These are phyloP conservation scores for Agriopis marginaria DNA, from an alignment of 2,888 invertebrate species.

Conservation along the genomic window DNA sequence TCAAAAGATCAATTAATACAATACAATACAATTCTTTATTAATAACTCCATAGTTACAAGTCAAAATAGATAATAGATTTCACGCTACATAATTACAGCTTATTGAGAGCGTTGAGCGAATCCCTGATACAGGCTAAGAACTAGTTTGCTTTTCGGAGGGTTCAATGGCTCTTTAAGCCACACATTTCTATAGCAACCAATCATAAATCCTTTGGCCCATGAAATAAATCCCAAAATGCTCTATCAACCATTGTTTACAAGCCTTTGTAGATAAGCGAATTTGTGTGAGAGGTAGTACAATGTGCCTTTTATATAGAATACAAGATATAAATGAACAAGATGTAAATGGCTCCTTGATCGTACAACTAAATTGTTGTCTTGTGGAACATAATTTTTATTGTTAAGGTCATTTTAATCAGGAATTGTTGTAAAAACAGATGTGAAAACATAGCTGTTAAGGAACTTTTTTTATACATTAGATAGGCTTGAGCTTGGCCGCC, in stretches of 20 bases:
- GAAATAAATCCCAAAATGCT: conserved; percentile 44
- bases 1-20: conserved; percentile 11
- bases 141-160: conserved; percentile 75
- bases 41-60: too few species aligned
- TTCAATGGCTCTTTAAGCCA: conserved; percentile 69
- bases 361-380: conserved; percentile 13
- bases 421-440: conserved; percentile 3
- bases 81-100: conserved; percentile 27
- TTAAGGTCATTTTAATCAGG: conserved; percentile 29
- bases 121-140: conserved; percentile 63
- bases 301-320: conserved; percentile 35
- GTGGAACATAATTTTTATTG: conserved; percentile 11
- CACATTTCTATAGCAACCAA: conserved; percentile 36
- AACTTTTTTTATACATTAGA: too few species aligned
- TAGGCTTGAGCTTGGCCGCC: too few species aligned
- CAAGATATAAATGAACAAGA: conserved; percentile 39
- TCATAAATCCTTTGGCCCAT: conserved; percentile 36
- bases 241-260: conserved; percentile 34
- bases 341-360: conserved; percentile 30
- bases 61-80: too few species aligned
- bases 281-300: conserved; percentile 44
- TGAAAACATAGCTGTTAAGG: background rate
- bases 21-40: too few species aligned
- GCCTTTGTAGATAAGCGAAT: conserved; percentile 54
- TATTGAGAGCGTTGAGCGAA: conserved; percentile 40